Conservation (phyloP, 2,888 invertebrate species). For the Drosophila colorata region DNA sequence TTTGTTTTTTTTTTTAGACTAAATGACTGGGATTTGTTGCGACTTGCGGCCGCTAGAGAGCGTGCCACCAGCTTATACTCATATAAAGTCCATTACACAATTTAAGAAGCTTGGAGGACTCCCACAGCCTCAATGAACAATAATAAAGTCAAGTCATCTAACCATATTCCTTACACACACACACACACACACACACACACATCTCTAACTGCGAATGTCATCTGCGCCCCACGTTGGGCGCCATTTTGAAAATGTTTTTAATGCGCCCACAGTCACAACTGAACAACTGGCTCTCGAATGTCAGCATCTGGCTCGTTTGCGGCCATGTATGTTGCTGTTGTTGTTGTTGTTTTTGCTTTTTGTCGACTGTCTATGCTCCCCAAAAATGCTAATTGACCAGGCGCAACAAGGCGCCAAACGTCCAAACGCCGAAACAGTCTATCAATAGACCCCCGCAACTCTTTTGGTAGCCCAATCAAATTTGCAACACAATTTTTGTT, state of each 20-base stretch:
- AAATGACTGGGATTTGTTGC: slow-evolving; percentile 32
- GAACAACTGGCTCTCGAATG: slow-evolving; percentile 43
- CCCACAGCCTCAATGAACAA: slow-evolving; percentile 14
- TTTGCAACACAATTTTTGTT: slow-evolving; percentile 33
- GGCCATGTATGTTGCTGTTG: slow-evolving; percentile 37
- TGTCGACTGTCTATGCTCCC: slow-evolving; percentile 32
- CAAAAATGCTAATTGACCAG: slow-evolving; percentile 70
- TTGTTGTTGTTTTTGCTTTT: slow-evolving; percentile 2
- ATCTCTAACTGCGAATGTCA: slow-evolving; percentile 42
- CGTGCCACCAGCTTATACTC: slow-evolving; percentile 8
- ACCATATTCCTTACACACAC: slow-evolving; percentile 5
- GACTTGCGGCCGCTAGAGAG: neutral
- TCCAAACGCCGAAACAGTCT: slow-evolving; percentile 50
- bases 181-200: neutral
- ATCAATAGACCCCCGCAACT: slow-evolving; percentile 50
- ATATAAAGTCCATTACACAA: slow-evolving; percentile 7
- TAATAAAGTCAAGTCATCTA: slow-evolving; percentile 16
- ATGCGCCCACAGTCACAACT: slow-evolving; percentile 27
- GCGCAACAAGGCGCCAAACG: slow-evolving; percentile 60
- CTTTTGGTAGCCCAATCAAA: slow-evolving; percentile 34
- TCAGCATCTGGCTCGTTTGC: slow-evolving; percentile 55
- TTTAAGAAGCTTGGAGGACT: slow-evolving; percentile 15
- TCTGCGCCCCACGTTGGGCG: slow-evolving; percentile 38
- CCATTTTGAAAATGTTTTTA: slow-evolving; percentile 24
- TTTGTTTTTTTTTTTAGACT: slow-evolving; percentile 24